Percentiles rank a stretch among this genome's conserved stretches.
Conservation (phyloP, 2,888 invertebrate species). For the Acronicta psi region DNA sequence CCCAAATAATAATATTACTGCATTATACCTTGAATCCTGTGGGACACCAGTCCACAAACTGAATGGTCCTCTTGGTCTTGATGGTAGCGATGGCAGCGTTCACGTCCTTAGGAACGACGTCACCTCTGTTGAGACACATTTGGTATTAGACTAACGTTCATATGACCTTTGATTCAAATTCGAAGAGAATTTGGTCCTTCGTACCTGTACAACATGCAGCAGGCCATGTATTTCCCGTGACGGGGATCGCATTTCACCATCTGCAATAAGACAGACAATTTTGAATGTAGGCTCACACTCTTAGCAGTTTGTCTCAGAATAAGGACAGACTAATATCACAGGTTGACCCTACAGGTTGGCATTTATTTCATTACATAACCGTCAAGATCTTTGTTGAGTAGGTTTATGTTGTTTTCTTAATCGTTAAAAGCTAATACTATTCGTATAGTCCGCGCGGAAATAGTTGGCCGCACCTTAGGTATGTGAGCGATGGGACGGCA, state of each 20-base stretch:
- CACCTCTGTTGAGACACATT: constrained; percentile 90
- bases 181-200: not conserved
- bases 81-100: constrained; percentile 97
- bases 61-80: constrained; percentile 97
- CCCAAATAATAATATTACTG: no score
- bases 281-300: not conserved
- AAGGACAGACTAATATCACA: not conserved
- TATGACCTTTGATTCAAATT: not conserved
- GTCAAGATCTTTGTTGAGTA: no score
- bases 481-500: no score
- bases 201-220: constrained; percentile 96
- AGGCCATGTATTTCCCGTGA: constrained; percentile 97
- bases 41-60: constrained; percentile 97
- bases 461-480: no score
- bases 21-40: constrained; percentile 91
- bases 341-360: no score
- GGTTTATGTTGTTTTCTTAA: no score
- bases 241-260: constrained; percentile 98
- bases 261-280: constrained; percentile 78
- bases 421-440: no score
- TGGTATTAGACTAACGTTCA: not conserved
- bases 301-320: not conserved
- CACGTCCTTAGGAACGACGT: constrained; percentile 97
- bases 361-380: no score
- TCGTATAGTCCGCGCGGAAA: no score